Evolutionary conservation across 2,113 vertebrate genomes (phyloP).

Genomic region (Phrynosoma blainvillii): DNA sequence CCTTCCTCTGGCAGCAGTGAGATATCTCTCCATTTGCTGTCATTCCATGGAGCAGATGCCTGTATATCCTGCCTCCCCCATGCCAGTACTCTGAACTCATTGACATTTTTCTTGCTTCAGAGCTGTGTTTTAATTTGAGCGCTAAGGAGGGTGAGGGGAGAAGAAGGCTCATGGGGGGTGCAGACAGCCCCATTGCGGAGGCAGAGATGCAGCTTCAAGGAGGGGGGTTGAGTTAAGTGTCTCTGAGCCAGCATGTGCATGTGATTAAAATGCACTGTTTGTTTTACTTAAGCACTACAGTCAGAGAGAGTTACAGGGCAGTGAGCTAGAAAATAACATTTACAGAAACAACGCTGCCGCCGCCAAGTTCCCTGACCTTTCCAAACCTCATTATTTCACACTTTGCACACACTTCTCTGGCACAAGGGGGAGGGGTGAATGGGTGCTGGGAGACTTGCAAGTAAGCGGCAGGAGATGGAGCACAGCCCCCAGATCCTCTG

Average conservation of each 20-base stretch:
- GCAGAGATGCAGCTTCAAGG: fast-evolving
- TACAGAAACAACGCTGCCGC: constrained; percentile 71
- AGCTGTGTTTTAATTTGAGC: neutral
- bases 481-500: neutral
- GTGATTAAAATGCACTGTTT: constrained; percentile 77
- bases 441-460: neutral
- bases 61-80: neutral
- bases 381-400: constrained; percentile 67
- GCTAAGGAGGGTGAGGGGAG: no score
- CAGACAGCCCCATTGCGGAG: neutral
- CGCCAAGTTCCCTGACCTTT: constrained; percentile 71
- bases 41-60: neutral
- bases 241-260: neutral
- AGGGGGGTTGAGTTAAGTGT: constrained; percentile 22
- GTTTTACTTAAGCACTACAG: constrained; percentile 65
- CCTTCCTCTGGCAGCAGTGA: neutral
- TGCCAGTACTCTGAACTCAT: neutral
- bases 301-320: constrained; percentile 76
- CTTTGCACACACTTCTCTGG: constrained; percentile 23
- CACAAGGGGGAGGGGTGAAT: neutral
- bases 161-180: fast-evolving
- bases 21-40: neutral
- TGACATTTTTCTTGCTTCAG: neutral
- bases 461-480: neutral
- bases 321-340: constrained; percentile 86